Evolutionary conservation across 2,888 invertebrate species (phyloP).

Genomic region (Boloria euphrosyne): DNA sequence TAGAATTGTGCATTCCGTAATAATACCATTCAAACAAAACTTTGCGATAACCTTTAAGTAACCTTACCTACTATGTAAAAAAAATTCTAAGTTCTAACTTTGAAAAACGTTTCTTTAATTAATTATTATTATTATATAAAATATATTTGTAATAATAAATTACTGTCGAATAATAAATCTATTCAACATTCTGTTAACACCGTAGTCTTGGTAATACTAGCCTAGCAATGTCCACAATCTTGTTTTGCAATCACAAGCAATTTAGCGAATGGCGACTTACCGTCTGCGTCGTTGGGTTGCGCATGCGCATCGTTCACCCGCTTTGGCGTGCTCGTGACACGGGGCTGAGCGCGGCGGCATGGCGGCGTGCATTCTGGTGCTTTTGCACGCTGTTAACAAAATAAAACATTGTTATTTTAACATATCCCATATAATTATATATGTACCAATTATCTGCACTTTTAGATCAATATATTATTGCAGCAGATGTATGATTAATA

Average conservation of each 20-base stretch:
- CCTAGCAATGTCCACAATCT: background rate
- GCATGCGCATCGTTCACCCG: slow-evolving; percentile 48
- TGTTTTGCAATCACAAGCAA: slow-evolving; percentile 8
- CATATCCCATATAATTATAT: background rate
- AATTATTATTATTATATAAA: background rate
- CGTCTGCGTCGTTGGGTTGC: slow-evolving; percentile 53
- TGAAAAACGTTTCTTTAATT: no score
- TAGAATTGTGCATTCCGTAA: no score
- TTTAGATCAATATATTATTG: no score
- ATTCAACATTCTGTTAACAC: background rate
- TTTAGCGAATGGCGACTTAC: slow-evolving; percentile 52
- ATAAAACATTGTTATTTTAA: slow-evolving; percentile 2
- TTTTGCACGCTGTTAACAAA: slow-evolving; percentile 58
- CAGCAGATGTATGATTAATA: no score
- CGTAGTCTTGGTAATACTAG: background rate
- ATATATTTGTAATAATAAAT: no score
- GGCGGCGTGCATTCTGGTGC: slow-evolving; percentile 72
- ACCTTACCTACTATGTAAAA: no score
- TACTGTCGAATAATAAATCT: no score
- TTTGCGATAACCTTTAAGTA: no score
- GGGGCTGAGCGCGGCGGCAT: slow-evolving; percentile 68
- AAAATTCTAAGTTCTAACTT: no score
- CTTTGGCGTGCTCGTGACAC: slow-evolving; percentile 59
- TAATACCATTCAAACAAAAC: no score
- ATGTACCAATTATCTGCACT: no score